Conservation (phyloP, 2,888 invertebrate genomes). For the Leucophenga maculata region DNA sequence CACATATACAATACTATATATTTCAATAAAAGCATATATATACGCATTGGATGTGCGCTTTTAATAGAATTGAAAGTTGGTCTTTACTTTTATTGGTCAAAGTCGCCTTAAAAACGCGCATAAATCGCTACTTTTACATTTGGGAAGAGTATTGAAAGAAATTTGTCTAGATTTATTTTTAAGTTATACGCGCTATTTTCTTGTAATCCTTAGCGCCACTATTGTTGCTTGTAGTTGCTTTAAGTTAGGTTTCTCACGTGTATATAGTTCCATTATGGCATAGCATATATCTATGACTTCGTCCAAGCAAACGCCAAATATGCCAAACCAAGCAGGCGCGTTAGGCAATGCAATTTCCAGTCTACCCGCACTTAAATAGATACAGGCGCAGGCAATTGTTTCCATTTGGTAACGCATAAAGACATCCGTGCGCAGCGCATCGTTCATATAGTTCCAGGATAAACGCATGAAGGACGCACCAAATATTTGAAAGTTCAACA, state of each 20-base stretch:
- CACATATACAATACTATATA: conserved; percentile 11
- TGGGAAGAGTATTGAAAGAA: not conserved
- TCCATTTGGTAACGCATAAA: conserved; percentile 96
- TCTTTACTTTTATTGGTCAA: not conserved
- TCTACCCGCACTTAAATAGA: conserved; percentile 92
- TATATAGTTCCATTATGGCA: conserved; percentile 86
- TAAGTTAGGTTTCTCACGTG: conserved; percentile 82
- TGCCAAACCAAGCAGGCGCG: conserved; percentile 88
- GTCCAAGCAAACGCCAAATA: conserved; percentile 87
- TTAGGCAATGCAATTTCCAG: conserved; percentile 87
- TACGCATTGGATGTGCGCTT: conserved; percentile 19
- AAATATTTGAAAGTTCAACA: conserved; percentile 81
- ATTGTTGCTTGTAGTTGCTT: conserved; percentile 82
- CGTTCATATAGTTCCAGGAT: conserved; percentile 99
- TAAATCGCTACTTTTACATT: not conserved
- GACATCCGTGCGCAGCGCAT: conserved; percentile 94
- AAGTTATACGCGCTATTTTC: too few relatives aligned
- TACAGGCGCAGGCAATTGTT: conserved; percentile 97
- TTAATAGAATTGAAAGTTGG: not conserved
- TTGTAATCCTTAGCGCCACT: conserved; percentile 76
- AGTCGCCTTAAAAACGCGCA: too few relatives aligned
- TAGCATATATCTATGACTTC: conserved; percentile 87
- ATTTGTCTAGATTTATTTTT: not conserved
- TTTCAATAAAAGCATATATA: conserved; percentile 19
- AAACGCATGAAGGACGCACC: conserved; percentile 83